Conservation (phyloP, 2,113 vertebrate genomes). For the Galbula dea region DNA sequence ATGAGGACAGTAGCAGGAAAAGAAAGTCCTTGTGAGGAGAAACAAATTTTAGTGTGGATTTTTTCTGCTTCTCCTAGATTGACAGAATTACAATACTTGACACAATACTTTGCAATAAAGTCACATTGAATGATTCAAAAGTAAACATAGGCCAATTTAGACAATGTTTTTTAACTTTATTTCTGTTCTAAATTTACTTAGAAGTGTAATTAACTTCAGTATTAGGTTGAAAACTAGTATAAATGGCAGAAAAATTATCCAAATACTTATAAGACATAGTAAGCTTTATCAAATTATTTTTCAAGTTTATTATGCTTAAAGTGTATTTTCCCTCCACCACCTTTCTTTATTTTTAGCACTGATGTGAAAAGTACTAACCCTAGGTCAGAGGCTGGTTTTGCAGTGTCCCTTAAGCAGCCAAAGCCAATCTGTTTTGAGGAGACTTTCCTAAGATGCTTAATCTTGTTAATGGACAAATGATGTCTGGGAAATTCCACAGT, state of each 20-base stretch:
- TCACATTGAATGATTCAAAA: background rate
- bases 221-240: background rate
- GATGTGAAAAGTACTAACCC: background rate
- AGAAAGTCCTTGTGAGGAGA: background rate
- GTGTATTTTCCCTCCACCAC: background rate
- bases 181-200: background rate
- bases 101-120: background rate
- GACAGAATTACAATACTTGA: background rate
- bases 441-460: constrained; percentile 34
- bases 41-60: background rate
- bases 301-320: background rate
- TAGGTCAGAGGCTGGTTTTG: background rate
- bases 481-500: background rate
- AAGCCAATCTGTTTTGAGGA: constrained; percentile 43
- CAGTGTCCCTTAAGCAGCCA: background rate
- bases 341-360: background rate
- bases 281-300: background rate
- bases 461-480: constrained; percentile 36
- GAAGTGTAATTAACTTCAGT: background rate
- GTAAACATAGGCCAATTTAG: background rate
- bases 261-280: background rate
- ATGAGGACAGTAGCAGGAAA: background rate
- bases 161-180: background rate
- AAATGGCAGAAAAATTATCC: background rate
- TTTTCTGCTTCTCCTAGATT: background rate